A percentile compares a stretch with the other conserved stretches of the same genome.
phyloP scores from a whole-genome alignment of 2,797 vertebrate genomes.

The Adelosebastes latens region DNA sequence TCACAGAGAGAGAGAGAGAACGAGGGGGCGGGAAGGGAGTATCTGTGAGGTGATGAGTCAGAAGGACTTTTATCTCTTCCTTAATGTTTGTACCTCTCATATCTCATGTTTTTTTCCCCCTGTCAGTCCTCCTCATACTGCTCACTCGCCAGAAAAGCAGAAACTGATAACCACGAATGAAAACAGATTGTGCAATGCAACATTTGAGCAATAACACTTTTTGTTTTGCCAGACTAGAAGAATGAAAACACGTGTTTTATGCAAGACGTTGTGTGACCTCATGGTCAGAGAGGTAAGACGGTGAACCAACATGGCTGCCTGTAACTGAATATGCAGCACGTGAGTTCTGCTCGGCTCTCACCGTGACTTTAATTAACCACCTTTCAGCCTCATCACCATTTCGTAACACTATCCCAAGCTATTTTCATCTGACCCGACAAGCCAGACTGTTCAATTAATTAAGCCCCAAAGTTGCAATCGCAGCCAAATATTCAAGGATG shows the following conservation, averaged over 20 bases:
- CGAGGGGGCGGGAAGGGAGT: background rate
- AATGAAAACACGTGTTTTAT: background rate
- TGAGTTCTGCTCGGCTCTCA: constrained; percentile 21
- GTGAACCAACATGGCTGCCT: background rate
- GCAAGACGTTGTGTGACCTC: background rate
- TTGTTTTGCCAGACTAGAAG: background rate
- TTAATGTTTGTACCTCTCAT: background rate
- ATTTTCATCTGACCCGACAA: constrained; percentile 62
- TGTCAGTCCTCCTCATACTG: background rate
- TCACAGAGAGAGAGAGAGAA: constrained; percentile 1
- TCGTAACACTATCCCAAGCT: constrained; percentile 45
- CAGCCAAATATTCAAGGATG: constrained; percentile 66
- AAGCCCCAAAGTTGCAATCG: constrained; percentile 68
- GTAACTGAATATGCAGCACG: constrained; percentile 19
- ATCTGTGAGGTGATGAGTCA: constrained; percentile 28
- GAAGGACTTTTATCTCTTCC: constrained; percentile 29
- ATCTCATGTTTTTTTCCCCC: background rate
- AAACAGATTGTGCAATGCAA: background rate
- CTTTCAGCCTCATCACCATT: constrained; percentile 52
- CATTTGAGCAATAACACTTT: background rate
- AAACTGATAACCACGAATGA: background rate
- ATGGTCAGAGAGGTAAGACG: constrained; percentile 3
- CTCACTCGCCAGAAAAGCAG: background rate
- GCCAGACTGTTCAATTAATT: constrained; percentile 67
- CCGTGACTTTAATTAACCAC: constrained; percentile 53